Base-by-base conservation (phyloP, 2,113 vertebrate species). In the Oenanthe melanoleuca region DNA sequence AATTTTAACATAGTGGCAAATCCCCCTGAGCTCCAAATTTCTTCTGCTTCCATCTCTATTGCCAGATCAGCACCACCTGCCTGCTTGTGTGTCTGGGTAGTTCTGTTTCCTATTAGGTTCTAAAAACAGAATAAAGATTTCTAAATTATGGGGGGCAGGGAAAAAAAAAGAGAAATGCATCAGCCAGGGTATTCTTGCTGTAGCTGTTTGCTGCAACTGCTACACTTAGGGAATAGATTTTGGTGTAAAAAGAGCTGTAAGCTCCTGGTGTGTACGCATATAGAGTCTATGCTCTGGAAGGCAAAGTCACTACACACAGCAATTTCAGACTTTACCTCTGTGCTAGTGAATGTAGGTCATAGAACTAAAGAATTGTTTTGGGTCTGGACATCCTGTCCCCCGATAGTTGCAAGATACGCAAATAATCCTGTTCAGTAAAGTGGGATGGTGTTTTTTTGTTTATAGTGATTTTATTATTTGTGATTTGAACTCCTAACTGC, bases 231-330 rank as follows among this genome's bases (percentile, higher is more conserved):
- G 19, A 55, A 29, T 7, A 53, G 49, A 17, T 59, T 67, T 89
- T 84, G 24, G 20, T 65, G 37, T 77, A 28, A 55, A 82, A 56
- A 25, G 28, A 70, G 23, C 38, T 56, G 38, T 33, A 49, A 86
- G 14, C 7, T 73, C 7, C 67, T 3, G 2, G 26, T 60, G 8
- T 14, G 20, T 29, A 5, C 5, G 6, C 4, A 6, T 0, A 0
- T 29, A 52, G 42, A 80, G 16, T 34, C 26, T 0, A 0, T 66
- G 67, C 60, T 91, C 37, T 70, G 56, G 38, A 12, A 84, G 75
- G 37, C 55, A 61, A n/a, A 67, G 37, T 56, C 45, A 37, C 21
- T 34, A 9, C 11, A 50, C 21, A 9, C 3, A 38, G 21, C 5
- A 1, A 11, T 89, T 83, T 83, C 64, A 66, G 37, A 23, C 20